Evolutionary conservation across 2,888 invertebrate species (phyloP).

Genomic region (Drosophila cracens): DNA sequence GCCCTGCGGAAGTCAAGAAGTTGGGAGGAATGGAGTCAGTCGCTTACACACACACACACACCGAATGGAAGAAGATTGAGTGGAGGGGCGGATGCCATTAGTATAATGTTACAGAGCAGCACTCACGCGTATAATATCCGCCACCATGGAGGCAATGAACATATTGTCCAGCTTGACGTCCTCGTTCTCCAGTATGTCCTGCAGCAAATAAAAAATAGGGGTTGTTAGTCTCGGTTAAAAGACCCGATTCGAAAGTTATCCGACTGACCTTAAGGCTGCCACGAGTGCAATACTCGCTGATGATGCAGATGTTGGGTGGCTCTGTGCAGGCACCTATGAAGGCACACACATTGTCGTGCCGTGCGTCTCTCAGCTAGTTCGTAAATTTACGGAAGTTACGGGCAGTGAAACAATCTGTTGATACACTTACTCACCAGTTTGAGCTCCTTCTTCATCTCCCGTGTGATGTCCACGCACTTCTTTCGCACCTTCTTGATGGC

Average conservation of each 20-base stretch:
- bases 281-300: conserved; percentile 95
- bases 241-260: neutral
- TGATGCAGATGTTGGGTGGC: conserved; percentile 94
- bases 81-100: conserved; percentile 52
- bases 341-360: conserved; percentile 96
- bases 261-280: conserved; percentile 93
- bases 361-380: conserved; percentile 92
- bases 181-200: conserved; percentile 97
- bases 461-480: conserved; percentile 94
- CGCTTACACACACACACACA: conserved; percentile 1
- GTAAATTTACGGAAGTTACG: neutral
- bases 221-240: conserved; percentile 1
- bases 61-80: neutral
- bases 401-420: neutral
- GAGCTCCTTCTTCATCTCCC: conserved; percentile 96
- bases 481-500: conserved; percentile 94
- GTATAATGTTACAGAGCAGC: conserved; percentile 71
- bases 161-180: conserved; percentile 98
- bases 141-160: conserved; percentile 97
- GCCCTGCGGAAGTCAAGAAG: conserved; percentile 87
- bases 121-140: conserved; percentile 96
- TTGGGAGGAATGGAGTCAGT: conserved; percentile 9
- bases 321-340: conserved; percentile 97
- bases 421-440: conserved; percentile 89
- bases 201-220: conserved; percentile 45